Conservation (phyloP, 37 sponge, comb jelly and placozoan species). For the Oscarella lobularis region DNA sequence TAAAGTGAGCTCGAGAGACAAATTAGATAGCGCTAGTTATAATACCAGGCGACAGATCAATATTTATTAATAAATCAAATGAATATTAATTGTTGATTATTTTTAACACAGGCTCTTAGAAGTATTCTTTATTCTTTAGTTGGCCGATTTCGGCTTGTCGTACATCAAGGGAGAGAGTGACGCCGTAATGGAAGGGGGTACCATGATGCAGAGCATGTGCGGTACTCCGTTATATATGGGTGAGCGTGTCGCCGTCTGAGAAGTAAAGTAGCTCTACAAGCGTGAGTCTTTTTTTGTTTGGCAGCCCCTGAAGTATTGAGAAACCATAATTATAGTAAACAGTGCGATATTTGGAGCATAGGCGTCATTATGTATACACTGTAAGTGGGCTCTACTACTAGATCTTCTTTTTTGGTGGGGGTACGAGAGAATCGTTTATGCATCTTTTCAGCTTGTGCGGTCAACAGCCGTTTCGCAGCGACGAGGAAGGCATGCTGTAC, state of each 20-base stretch:
- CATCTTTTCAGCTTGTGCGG: too few relatives aligned
- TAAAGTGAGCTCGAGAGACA: slow-evolving; percentile 29
- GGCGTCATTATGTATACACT: slow-evolving; percentile 93
- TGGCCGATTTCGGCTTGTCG: slow-evolving; percentile 80
- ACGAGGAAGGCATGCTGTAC: slow-evolving; percentile 25
- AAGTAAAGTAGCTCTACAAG: not conserved
- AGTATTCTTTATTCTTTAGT: slow-evolving; percentile 1
- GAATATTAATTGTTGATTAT: too few relatives aligned
- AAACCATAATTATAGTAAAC: slow-evolving; percentile 72
- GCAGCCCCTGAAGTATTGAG: slow-evolving; percentile 86
- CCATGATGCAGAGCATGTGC: slow-evolving; percentile 59
- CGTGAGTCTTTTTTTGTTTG: slow-evolving; percentile 2
- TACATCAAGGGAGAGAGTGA: slow-evolving; percentile 39
- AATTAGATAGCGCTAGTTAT: too few relatives aligned
- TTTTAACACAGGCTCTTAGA: not conserved
- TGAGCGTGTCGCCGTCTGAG: slow-evolving; percentile 12
- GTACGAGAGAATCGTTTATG: too few relatives aligned
- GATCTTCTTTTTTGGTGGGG: not conserved
- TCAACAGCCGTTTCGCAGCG: too few relatives aligned
- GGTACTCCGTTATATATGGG: slow-evolving; percentile 89
- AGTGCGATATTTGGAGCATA: slow-evolving; percentile 94
- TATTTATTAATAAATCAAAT: too few relatives aligned
- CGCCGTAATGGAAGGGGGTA: too few relatives aligned
- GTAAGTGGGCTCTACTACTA: slow-evolving; percentile 32
- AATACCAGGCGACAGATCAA: too few relatives aligned